A percentile compares a stretch with the other conserved stretches of the same genome.
Evolutionary conservation across 2,888 invertebrate species (phyloP).

Genomic region (Beris morrisii): DNA sequence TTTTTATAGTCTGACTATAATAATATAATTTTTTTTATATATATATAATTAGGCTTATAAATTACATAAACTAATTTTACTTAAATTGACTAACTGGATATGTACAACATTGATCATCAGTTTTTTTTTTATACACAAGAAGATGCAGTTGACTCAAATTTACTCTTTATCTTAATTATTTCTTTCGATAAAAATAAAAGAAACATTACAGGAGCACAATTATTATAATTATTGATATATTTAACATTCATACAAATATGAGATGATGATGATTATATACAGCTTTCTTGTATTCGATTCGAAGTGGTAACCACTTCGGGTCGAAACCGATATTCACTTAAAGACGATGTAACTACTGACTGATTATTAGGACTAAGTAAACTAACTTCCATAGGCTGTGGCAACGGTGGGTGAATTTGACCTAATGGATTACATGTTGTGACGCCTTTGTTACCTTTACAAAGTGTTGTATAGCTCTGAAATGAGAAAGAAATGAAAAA

Average conservation of each 20-base stretch:
- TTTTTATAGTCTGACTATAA: conserved; percentile 25
- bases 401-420: conserved; percentile 51
- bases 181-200: background rate
- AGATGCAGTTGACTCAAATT: conserved; percentile 11
- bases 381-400: conserved; percentile 57
- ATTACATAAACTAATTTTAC: conserved; percentile 9
- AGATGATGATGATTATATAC: conserved; percentile 67
- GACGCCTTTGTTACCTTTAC: conserved; percentile 68
- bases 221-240: conserved; percentile 12
- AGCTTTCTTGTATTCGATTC: conserved; percentile 86
- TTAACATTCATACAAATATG: conserved; percentile 17
- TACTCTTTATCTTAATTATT: background rate
- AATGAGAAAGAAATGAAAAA: conserved; percentile 47
- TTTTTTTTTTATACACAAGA: conserved; percentile 19
- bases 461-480: conserved; percentile 80
- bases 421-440: conserved; percentile 54
- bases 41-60: conserved; percentile 19
- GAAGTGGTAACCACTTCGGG: conserved; percentile 86
- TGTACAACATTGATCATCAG: conserved; percentile 27
- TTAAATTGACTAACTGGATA: conserved; percentile 21
- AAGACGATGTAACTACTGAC: conserved; percentile 67
- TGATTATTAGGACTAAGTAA: conserved; percentile 56
- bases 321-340: conserved; percentile 77
- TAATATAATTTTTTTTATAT: background rate
- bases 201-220: conserved; percentile 12